Evolutionary conservation across 2,113 vertebrate genomes (phyloP).

Genomic region (Muscicapa adusta): DNA sequence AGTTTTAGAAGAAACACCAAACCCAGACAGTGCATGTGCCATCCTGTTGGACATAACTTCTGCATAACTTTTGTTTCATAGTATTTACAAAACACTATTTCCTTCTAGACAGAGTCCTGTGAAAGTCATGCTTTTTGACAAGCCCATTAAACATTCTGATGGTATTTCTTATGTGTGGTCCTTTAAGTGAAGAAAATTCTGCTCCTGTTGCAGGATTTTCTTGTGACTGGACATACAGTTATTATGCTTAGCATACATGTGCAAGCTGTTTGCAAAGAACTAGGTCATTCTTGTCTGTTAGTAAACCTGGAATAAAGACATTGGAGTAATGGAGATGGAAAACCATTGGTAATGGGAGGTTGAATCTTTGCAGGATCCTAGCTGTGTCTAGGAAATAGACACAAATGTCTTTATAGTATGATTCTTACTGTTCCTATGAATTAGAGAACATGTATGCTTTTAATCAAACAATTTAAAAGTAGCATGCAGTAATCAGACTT

Average conservation of each 20-base stretch:
- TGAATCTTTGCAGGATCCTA: not conserved
- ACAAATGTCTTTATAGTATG: not conserved
- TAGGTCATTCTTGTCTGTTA: not conserved
- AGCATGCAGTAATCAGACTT: not conserved
- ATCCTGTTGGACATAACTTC: not conserved
- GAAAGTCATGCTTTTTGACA: not conserved
- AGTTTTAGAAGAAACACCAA: not conserved
- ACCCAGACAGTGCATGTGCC: not conserved
- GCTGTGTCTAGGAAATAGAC: not conserved
- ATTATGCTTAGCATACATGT: not conserved
- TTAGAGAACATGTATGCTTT: not conserved
- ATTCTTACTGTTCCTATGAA: not conserved
- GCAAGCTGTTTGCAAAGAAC: not conserved
- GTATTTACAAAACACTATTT: fast-evolving
- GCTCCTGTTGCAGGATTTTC: not conserved
- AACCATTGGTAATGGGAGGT: not conserved
- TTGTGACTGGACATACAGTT: not conserved
- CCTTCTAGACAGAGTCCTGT: not conserved
- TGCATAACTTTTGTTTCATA: not conserved
- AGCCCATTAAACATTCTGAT: not conserved
- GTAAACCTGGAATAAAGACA: not conserved
- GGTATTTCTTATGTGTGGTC: not conserved
- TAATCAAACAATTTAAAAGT: not conserved
- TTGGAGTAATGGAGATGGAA: not conserved
- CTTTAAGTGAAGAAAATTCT: not conserved